Percentiles rank a stretch among this genome's conserved stretches.
Conservation (phyloP, 2,888 invertebrate species). For the Cataglyphis cursor region DNA sequence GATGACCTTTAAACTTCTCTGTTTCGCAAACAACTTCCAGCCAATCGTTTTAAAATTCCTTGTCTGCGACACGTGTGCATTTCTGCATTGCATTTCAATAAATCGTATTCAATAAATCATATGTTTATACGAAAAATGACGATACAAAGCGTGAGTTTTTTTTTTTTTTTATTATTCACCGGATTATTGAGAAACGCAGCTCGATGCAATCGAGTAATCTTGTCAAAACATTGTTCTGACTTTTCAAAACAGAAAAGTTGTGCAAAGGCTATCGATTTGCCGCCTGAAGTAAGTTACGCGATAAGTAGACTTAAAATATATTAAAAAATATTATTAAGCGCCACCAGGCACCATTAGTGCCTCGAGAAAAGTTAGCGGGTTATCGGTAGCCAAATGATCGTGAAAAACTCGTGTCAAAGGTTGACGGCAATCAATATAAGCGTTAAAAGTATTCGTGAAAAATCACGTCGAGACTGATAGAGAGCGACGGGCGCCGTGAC, state of each 20-base stretch:
- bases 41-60: not conserved
- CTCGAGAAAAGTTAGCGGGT: not conserved
- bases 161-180: not conserved
- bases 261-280: slow-evolving; percentile 33
- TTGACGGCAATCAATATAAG: slow-evolving; percentile 39
- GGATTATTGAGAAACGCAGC: not conserved
- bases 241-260: not conserved
- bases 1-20: not conserved
- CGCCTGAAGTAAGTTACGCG: slow-evolving; percentile 4
- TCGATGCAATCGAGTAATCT: slow-evolving; percentile 3
- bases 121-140: not conserved
- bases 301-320: slow-evolving; percentile 30
- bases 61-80: not conserved
- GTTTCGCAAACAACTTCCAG: not conserved
- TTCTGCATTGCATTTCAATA: not conserved
- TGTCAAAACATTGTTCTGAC: not conserved
- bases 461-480: slow-evolving; percentile 54
- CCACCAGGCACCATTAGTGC: slow-evolving; percentile 13
- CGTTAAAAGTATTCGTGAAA: slow-evolving; percentile 18
- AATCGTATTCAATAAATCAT: slow-evolving; percentile 5
- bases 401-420: slow-evolving; percentile 57
- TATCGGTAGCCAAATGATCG: slow-evolving; percentile 48
- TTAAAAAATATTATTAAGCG: slow-evolving; percentile 33
- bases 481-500: slow-evolving; percentile 35
- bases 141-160: not conserved